Base-by-base conservation (phyloP, 2,113 vertebrate genomes). In the Acrocephalus kingi region DNA sequence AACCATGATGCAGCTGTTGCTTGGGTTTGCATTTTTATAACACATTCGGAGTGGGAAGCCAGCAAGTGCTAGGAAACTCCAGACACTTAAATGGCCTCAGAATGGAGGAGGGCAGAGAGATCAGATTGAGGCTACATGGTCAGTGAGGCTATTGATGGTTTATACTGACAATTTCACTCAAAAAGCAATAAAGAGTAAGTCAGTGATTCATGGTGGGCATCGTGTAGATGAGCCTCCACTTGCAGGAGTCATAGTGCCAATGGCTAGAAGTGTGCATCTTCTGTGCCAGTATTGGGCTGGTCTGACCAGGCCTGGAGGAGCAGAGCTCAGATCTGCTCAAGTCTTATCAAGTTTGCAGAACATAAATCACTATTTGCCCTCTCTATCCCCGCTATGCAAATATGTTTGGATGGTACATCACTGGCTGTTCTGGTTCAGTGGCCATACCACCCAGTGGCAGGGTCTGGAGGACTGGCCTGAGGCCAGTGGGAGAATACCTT, bases 21-120 rank as follows among this genome's bases (percentile, higher is more conserved):
- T 46, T 72, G 52, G n/a, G 20, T 67, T 87, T 80, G 68, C 43
- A 21, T 63, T 95, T 91, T 72, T 54, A 17, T 54, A 33, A 41
- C 33, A 18, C 0, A 0, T 61, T 48, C 52, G 78, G 68, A 58
- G 52, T 13, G 22, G 54, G 58, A 87, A 43, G 56, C 20, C 5
- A 2, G 24, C 0, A 0, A 55, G 11, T 8, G 39, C 22, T 9
- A 7, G 51, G 81, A 48, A 71, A 37, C 31, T 37, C 33, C 19
- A 45, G 68, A 46, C 33, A 43, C 21, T 62, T 62, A 30, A n/a
- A 43, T 8, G 12, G n/a, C 35, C 55, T 64, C 66, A 37, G 55
- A 27, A 33, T 10, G 39, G 48, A 18, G 24, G 51, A 59, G 49
- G 25, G 39, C 33, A 73, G 59, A 62, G 74, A 76, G 45, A 17